Evolutionary conservation across 2,888 invertebrate genomes (phyloP).

Genomic region (Caenorhabditis japonica): DNA sequence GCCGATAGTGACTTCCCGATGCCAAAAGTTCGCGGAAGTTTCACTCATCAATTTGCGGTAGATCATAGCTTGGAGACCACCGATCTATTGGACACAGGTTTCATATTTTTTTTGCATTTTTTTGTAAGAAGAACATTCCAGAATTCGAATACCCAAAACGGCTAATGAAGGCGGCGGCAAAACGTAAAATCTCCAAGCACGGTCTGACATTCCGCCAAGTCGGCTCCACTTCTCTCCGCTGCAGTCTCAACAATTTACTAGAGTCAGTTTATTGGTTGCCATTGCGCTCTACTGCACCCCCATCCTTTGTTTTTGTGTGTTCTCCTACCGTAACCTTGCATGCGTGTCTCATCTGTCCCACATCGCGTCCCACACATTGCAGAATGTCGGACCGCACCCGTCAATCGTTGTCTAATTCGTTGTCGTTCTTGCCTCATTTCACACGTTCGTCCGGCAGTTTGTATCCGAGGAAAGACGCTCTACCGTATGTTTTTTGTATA

Average conservation of each 20-base stretch:
- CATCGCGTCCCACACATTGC: conserved; percentile 17
- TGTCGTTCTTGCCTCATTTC: conserved; percentile 68
- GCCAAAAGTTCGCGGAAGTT: conserved; percentile 90
- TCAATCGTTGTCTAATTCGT: conserved; percentile 66
- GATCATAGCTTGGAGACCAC: conserved; percentile 79
- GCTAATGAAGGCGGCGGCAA: conserved; percentile 33
- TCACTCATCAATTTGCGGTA: conserved; percentile 96
- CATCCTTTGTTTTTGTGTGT: background rate
- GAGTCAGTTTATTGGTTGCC: conserved; percentile 54
- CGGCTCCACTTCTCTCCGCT: conserved; percentile 59
- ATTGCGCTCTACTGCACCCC: conserved; percentile 1
- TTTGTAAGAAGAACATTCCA: conserved; percentile 9
- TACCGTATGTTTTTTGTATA: conserved; percentile 61
- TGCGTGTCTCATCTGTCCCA: background rate
- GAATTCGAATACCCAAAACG: conserved; percentile 42
- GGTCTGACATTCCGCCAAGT: conserved; percentile 61
- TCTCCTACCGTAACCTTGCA: background rate
- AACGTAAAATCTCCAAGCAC: conserved; percentile 24
- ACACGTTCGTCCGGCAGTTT: conserved; percentile 64
- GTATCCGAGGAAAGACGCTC: conserved; percentile 66
- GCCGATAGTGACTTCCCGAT: conserved; percentile 83
- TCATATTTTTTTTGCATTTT: background rate
- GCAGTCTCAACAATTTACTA: conserved; percentile 58
- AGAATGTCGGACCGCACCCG: conserved; percentile 66
- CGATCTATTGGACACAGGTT: conserved; percentile 38